phyloP scores from a whole-genome alignment of 2,888 invertebrate genomes.

The Lasioglossum leucozonium region DNA sequence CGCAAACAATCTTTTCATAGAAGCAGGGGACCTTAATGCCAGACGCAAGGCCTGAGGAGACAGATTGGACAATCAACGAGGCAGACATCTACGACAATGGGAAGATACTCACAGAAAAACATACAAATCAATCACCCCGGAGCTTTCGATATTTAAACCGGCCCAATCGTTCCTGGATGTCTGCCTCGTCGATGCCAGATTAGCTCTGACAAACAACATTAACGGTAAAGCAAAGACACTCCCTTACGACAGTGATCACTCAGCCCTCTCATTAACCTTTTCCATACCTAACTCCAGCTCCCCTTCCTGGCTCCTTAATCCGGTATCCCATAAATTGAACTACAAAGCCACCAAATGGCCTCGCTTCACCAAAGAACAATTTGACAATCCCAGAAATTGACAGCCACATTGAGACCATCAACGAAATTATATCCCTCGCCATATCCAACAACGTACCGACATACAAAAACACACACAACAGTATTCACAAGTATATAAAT shows the following conservation, averaged over 20 bases:
- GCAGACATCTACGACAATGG: background rate
- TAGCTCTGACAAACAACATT: background rate
- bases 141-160: background rate
- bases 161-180: background rate
- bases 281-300: background rate
- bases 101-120: background rate
- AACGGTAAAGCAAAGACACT: background rate
- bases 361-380: background rate
- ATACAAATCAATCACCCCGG: background rate
- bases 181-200: background rate
- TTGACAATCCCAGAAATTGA: background rate
- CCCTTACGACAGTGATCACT: conserved; percentile 2
- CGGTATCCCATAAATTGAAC: background rate
- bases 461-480: background rate
- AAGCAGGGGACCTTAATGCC: conserved; percentile 12
- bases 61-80: background rate
- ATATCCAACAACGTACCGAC: background rate
- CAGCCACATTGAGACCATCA: background rate
- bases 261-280: background rate
- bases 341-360: conserved; percentile 12
- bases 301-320: background rate
- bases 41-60: conserved; percentile 3
- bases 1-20: background rate
- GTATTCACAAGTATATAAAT: background rate
- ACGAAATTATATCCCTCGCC: background rate